phyloP scores from a whole-genome alignment of 2,888 invertebrate genomes.

The Acronicta leporina region DNA sequence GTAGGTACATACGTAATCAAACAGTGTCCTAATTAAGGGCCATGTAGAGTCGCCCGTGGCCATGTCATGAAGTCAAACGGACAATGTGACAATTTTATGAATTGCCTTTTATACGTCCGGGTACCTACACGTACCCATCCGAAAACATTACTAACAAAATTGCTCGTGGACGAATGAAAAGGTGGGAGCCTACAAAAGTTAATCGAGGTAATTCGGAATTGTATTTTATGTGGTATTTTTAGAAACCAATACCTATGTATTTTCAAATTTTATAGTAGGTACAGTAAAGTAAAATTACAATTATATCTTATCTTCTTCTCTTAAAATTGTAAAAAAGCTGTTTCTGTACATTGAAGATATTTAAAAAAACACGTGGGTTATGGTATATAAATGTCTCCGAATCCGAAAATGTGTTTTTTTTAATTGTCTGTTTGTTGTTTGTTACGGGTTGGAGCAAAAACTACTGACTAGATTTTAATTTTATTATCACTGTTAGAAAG shows the following conservation, averaged over 20 bases:
- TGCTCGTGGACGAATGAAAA: slow-evolving; percentile 34
- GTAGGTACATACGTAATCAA: slow-evolving; percentile 49
- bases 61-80: slow-evolving; percentile 40
- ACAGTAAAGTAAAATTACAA: too few relatives aligned
- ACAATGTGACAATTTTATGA: slow-evolving; percentile 53
- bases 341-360: too few relatives aligned
- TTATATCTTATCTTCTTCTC: too few relatives aligned
- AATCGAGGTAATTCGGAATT: slow-evolving; percentile 7
- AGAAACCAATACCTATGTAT: background rate
- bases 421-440: too few relatives aligned
- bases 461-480: too few relatives aligned
- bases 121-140: slow-evolving; percentile 23
- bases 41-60: slow-evolving; percentile 45
- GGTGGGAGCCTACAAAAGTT: slow-evolving; percentile 28
- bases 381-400: too few relatives aligned
- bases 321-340: too few relatives aligned
- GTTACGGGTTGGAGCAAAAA: too few relatives aligned
- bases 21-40: slow-evolving; percentile 55
- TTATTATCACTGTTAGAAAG: too few relatives aligned
- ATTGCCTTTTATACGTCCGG: slow-evolving; percentile 41
- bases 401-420: too few relatives aligned
- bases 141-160: slow-evolving; percentile 39
- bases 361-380: too few relatives aligned
- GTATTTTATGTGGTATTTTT: background rate
- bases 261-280: too few relatives aligned